Percentiles rank a stretch among this genome's conserved stretches.
Evolutionary conservation across 2,113 vertebrate genomes (phyloP).

Genomic region (Tetraodon nigroviridis): DNA sequence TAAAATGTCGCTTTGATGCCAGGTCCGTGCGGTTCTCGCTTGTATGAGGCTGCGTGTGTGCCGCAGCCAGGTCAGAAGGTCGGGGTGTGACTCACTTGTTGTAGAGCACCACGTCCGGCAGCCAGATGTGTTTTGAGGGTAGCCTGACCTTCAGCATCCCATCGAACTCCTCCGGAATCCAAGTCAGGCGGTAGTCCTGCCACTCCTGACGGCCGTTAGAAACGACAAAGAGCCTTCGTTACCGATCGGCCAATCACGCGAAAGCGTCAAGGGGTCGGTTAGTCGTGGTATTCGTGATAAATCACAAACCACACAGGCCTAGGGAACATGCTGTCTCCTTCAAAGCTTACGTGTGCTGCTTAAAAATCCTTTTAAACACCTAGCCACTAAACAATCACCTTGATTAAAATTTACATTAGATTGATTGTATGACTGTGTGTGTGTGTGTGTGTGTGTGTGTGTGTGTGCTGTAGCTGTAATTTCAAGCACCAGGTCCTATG

Average conservation of each 20-base stretch:
- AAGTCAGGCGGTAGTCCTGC: conserved; percentile 94
- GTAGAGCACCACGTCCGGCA: conserved; percentile 96
- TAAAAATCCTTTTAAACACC: too few species aligned
- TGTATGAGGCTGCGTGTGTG: not conserved
- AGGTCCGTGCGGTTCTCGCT: not conserved
- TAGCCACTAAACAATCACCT: too few species aligned
- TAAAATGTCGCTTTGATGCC: not conserved
- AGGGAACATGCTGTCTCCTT: conserved; percentile 15
- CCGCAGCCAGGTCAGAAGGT: not conserved
- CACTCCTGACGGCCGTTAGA: conserved; percentile 80
- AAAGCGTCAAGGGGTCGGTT: conserved; percentile 2
- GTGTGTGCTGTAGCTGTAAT: conserved; percentile 13
- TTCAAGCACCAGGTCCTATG: conserved; percentile 5
- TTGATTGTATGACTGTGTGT: too few species aligned
- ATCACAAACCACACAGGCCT: conserved; percentile 1
- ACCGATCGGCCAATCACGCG: conserved; percentile 18
- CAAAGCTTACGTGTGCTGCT: conserved; percentile 10
- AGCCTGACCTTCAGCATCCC: conserved; percentile 95
- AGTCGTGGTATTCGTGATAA: conserved; percentile 4
- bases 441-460: not conserved
- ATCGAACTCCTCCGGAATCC: conserved; percentile 93
- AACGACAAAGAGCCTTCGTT: conserved; percentile 24
- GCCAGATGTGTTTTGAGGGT: conserved; percentile 97
- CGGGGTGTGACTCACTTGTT: conserved; percentile 85
- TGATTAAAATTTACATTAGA: too few species aligned